These are phyloP conservation scores for Silurus aristotelis DNA, from an alignment of 2,797 vertebrate genomes.

Conservation along the genomic window DNA sequence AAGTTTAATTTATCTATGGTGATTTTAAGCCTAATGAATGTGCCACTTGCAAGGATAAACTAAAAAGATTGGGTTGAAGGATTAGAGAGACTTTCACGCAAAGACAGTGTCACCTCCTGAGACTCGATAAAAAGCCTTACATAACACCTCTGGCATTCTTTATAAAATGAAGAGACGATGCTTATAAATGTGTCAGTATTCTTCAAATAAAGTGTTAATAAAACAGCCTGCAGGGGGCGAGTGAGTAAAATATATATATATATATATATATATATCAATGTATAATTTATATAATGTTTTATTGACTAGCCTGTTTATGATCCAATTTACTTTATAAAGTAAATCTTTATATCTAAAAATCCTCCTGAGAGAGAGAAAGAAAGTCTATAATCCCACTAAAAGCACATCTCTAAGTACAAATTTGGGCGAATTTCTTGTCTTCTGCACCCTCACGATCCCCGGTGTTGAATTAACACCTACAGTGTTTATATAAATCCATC, in stretches of 20 bases:
- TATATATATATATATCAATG: too few relatives aligned
- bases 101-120: background rate
- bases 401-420: background rate
- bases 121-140: background rate
- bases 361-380: background rate
- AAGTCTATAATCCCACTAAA: background rate
- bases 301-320: background rate
- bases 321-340: background rate
- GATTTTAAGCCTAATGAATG: conserved; percentile 8
- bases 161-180: background rate
- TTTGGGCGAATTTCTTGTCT: background rate
- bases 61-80: background rate
- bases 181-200: background rate
- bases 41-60: background rate
- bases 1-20: background rate
- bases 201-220: background rate
- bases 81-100: background rate
- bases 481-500: conserved; percentile 25
- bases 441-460: background rate
- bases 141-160: background rate
- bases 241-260: background rate
- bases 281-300: too few relatives aligned
- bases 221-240: background rate
- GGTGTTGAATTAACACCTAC: conserved; percentile 16
- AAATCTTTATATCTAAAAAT: conserved; percentile 2